Evolutionary conservation across 1,140 invertebrate genomes (phyloP).

Genomic region (Schlechtendalia chinensis): DNA sequence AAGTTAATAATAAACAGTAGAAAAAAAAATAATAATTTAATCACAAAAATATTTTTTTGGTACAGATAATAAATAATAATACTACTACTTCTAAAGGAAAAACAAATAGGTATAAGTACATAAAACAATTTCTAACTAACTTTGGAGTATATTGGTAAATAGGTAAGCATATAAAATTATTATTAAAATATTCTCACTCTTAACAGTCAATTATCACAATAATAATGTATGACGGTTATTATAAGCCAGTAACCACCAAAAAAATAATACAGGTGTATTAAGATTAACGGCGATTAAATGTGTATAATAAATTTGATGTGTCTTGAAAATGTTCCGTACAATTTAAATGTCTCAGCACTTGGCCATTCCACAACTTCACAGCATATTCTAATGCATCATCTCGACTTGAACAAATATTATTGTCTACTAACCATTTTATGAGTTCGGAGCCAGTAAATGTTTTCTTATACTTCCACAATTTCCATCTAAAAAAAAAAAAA

Average conservation of each 20-base stretch:
- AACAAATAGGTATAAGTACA: not conserved
- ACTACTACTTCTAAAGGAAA: not conserved
- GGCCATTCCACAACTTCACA: slow-evolving; percentile 76
- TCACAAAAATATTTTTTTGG: not conserved
- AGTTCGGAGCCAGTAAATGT: slow-evolving; percentile 78
- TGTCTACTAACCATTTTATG: slow-evolving; percentile 80
- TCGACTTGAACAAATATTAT: slow-evolving; percentile 72
- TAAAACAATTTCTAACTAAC: not conserved
- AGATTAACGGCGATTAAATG: slow-evolving; percentile 49
- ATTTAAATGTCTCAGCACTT: slow-evolving; percentile 79
- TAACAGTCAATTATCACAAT: slow-evolving; percentile 45
- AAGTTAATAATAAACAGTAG: not conserved
- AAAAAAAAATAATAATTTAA: not conserved
- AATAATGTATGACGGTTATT: not conserved
- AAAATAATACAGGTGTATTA: not conserved
- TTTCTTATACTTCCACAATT: slow-evolving; percentile 44
- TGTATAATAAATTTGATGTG: slow-evolving; percentile 48
- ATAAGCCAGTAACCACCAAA: not conserved
- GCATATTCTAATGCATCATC: slow-evolving; percentile 79
- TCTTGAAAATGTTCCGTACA: slow-evolving; percentile 72
- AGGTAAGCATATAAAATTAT: slow-evolving; percentile 8
- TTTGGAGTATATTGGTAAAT: slow-evolving; percentile 1
- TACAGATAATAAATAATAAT: not conserved
- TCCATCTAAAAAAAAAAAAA: slow-evolving; percentile 22
- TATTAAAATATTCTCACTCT: slow-evolving; percentile 43